These are phyloP conservation scores for Drosophila parvula DNA, from an alignment of 1,140 invertebrate genomes.

Conservation along the genomic window DNA sequence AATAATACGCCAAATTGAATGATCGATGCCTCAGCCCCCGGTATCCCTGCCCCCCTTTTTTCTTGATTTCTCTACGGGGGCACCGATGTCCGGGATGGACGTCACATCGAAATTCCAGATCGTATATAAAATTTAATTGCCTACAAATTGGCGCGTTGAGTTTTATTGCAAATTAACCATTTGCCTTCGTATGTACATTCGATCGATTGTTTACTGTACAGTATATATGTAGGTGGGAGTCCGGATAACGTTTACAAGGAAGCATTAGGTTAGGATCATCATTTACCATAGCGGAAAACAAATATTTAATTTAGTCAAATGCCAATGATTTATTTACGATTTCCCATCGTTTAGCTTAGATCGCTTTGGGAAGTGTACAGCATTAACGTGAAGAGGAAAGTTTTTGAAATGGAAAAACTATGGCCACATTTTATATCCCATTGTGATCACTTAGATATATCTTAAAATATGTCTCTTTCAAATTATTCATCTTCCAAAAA, in stretches of 20 bases:
- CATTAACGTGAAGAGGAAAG: slow-evolving; percentile 31
- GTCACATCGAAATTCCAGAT: slow-evolving; percentile 62
- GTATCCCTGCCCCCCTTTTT: neutral
- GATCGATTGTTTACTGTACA: neutral
- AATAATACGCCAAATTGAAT: slow-evolving; percentile 65
- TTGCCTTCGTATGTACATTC: slow-evolving; percentile 13
- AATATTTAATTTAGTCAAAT: slow-evolving; percentile 68
- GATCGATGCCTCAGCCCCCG: slow-evolving; percentile 18
- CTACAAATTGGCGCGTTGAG: slow-evolving; percentile 79
- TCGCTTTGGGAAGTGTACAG: slow-evolving; percentile 49
- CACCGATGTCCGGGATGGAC: slow-evolving; percentile 5
- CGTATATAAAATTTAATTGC: slow-evolving; percentile 75
- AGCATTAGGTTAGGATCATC: slow-evolving; percentile 4
- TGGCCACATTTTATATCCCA: neutral
- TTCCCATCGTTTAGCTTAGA: slow-evolving; percentile 56
- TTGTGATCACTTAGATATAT: neutral
- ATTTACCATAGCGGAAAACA: slow-evolving; percentile 50
- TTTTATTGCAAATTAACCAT: slow-evolving; percentile 74
- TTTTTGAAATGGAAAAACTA: slow-evolving; percentile 20
- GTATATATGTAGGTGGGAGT: neutral
- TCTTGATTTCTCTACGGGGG: too few relatives aligned
- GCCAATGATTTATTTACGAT: slow-evolving; percentile 66
- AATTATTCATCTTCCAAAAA: neutral
- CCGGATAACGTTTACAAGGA: slow-evolving; percentile 14
- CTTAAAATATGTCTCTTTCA: neutral